Conservation (phyloP, 1,140 invertebrate species). For the Heliconius hermathena region DNA sequence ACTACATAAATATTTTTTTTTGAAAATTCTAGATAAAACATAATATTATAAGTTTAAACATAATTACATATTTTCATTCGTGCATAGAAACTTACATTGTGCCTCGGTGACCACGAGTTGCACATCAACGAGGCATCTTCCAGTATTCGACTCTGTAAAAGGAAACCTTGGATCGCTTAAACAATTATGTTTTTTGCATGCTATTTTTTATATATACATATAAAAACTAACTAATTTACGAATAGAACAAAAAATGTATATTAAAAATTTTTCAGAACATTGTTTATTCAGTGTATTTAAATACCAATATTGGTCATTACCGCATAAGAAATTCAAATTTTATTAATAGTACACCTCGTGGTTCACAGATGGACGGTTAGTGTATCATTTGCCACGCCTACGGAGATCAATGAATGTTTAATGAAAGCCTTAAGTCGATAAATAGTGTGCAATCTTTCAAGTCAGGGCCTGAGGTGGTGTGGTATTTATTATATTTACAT, state of each 20-base stretch:
- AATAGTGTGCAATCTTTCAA: background rate
- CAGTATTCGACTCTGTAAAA: slow-evolving; percentile 91
- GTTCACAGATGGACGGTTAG: background rate
- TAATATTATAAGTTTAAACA: no score
- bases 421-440: background rate
- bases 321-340: slow-evolving; percentile 21
- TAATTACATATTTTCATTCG: slow-evolving; percentile 22
- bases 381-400: slow-evolving; percentile 10
- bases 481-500: background rate
- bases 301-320: background rate
- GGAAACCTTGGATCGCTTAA: slow-evolving; percentile 50
- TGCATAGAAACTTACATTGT: slow-evolving; percentile 87
- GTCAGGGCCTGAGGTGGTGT: background rate
- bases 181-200: slow-evolving; percentile 34
- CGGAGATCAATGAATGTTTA: slow-evolving; percentile 33
- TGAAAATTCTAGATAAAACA: no score
- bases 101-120: slow-evolving; percentile 93
- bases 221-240: no score
- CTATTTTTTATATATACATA: background rate
- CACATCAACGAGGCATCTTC: slow-evolving; percentile 94
- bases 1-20: slow-evolving; percentile 1
- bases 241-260: no score
- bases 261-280: no score
- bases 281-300: background rate
- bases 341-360: slow-evolving; percentile 5